A percentile compares a stretch with the other conserved stretches of the same genome.
Evolutionary conservation across 2,113 vertebrate species (phyloP).

Genomic region (Eulemur macaco): DNA sequence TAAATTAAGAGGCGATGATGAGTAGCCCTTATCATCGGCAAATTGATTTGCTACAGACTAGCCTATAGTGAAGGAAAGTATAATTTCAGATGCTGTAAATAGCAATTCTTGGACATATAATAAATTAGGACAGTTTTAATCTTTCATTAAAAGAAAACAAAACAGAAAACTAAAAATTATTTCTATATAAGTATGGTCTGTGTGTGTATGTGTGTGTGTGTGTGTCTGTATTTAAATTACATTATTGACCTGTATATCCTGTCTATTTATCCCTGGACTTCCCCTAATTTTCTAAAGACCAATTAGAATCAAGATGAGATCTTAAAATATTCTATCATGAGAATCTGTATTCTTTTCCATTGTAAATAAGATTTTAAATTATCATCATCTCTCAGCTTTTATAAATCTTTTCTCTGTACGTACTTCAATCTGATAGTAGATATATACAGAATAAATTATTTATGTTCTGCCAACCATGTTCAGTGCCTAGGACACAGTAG

Average conservation of each 20-base stretch:
- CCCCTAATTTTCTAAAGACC: neutral
- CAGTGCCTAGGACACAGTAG: neutral
- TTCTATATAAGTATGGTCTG: neutral
- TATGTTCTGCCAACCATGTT: rapidly evolving
- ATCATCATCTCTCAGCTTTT: neutral
- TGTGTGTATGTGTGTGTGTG: neutral
- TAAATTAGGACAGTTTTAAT: neutral
- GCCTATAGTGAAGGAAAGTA: neutral
- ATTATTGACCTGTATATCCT: neutral
- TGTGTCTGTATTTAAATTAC: neutral
- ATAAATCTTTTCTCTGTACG: neutral
- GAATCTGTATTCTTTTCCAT: neutral
- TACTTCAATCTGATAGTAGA: neutral
- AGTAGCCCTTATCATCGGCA: neutral
- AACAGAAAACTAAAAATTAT: neutral
- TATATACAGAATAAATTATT: neutral
- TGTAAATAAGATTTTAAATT: neutral
- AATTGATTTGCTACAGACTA: neutral
- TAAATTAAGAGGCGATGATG: neutral
- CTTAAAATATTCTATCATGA: neutral
- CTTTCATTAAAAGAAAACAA: neutral
- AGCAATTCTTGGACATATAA: neutral
- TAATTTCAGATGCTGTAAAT: neutral
- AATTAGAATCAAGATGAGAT: neutral
- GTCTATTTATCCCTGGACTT: neutral